Percentiles rank a stretch among this genome's conserved stretches.
phyloP scores from a whole-genome alignment of 2,888 invertebrate genomes.

The Agriopis aurantiaria region DNA sequence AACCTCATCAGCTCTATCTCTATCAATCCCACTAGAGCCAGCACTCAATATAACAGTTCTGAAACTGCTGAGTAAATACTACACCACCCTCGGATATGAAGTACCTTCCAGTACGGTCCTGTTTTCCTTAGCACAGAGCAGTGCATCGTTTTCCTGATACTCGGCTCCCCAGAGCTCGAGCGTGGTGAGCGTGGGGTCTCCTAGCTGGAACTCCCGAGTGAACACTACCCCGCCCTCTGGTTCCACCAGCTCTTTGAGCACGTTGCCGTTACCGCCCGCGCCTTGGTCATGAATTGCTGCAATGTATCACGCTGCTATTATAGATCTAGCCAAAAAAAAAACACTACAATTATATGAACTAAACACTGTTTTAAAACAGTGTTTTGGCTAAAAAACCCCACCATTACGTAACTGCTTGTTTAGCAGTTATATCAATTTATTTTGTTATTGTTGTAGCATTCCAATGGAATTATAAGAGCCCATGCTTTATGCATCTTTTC shows the following conservation, averaged over 20 bases:
- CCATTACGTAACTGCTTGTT: too few relatives aligned
- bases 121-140: conserved; percentile 91
- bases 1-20: too few relatives aligned
- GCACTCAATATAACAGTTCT: too few relatives aligned
- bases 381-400: too few relatives aligned
- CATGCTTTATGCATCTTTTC: too few relatives aligned
- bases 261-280: conserved; percentile 99
- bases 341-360: neutral
- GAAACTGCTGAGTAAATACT: neutral
- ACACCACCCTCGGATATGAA: neutral
- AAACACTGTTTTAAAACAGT: too few relatives aligned
- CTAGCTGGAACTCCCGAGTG: conserved; percentile 94
- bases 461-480: too few relatives aligned
- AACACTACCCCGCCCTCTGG: conserved; percentile 97
- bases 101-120: conserved; percentile 86
- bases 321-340: neutral
- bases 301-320: neutral
- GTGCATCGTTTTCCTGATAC: conserved; percentile 98
- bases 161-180: conserved; percentile 99
- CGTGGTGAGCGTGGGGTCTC: conserved; percentile 97
- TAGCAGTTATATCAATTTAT: too few relatives aligned
- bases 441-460: too few relatives aligned
- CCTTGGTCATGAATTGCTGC: conserved; percentile 98
- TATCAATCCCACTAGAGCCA: too few relatives aligned
- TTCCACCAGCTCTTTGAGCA: conserved; percentile 98